phyloP scores from a whole-genome alignment of 2,113 vertebrate genomes.

The Phylloscopus whistleri region DNA sequence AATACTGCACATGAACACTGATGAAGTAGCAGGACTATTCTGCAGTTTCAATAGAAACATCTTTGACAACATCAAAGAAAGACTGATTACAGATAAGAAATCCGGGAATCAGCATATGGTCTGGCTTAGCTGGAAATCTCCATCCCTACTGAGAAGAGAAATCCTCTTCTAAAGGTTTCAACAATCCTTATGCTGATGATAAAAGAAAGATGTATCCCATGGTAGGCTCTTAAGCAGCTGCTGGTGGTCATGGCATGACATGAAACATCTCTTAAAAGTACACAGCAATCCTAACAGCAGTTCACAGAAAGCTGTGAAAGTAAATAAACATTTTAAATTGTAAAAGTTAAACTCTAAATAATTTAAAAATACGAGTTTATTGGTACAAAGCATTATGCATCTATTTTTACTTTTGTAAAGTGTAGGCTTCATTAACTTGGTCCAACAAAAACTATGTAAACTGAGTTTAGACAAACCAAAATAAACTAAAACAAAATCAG shows the following conservation, averaged over 20 bases:
- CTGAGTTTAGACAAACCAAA: background rate
- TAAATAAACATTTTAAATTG: background rate
- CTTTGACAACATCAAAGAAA: background rate
- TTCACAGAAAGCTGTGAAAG: background rate
- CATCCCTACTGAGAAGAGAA: background rate
- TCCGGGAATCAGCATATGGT: constrained; percentile 1
- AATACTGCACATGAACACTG: background rate
- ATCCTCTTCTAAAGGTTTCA: constrained; percentile 17
- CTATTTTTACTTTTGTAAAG: background rate
- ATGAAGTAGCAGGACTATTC: background rate
- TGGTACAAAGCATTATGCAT: background rate
- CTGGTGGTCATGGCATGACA: background rate
- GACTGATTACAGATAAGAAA: constrained; percentile 29
- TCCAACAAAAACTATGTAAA: background rate
- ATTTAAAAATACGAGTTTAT: background rate
- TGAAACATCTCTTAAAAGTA: background rate
- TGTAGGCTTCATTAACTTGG: background rate
- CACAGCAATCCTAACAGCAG: background rate
- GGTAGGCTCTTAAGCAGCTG: background rate
- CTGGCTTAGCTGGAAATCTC: constrained; percentile 43
- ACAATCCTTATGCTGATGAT: background rate
- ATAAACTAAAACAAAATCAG: background rate
- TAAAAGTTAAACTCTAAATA: background rate
- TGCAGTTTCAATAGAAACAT: background rate
- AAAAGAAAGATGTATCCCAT: background rate